Base-by-base conservation (phyloP, 2,888 invertebrate genomes). In the Conus canariensis region DNA sequence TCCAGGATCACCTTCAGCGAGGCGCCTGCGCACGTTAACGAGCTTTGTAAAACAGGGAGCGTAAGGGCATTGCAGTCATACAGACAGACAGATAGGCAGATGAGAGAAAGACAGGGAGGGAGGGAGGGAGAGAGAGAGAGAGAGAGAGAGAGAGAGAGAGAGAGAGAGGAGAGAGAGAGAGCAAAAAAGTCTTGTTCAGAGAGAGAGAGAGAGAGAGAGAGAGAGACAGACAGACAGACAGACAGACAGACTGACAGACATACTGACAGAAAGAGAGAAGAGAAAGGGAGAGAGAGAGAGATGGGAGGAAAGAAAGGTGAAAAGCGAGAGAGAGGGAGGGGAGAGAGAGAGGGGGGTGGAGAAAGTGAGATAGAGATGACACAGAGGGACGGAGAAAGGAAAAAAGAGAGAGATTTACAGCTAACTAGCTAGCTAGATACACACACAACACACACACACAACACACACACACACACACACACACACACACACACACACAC, bases 1-100 rank as follows among this genome's bases (percentile, higher is more conserved):
- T 91, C 91, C 70, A 91, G 89, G 14, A 91, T 90, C 16, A 91
- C 91, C 70, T 88, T 90, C 64, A 91, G 88, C 6, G 92, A 88
- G 22, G 90, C 91, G 19, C 92, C 91, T 92, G 89, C 16, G 58
- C 45, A 87, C 30, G 16, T 77, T 8, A 77, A 45, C 45, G 45
- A 45, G 45, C 45, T 45, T 45, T 45, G 45, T 45, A 4, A 45
- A 45, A 45, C 45, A 45, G 45, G 45, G 45, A 45, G 45, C 45
- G 45, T 45, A 45, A 45, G 4, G 45, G 25, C 25, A 77, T 8
- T 14, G 25, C 77, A 77, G 10, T 25, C 25, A 30, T 25, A 77
- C 30, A 77, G 7, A 77, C 77, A 77, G 25, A 77, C 77, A 77
- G 0, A 8, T 25, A 77, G 6, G 6, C 30, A 25, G 25, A 25